Evolutionary conservation across 2,888 invertebrate species (phyloP).

Genomic region (Brenthis daphne): DNA sequence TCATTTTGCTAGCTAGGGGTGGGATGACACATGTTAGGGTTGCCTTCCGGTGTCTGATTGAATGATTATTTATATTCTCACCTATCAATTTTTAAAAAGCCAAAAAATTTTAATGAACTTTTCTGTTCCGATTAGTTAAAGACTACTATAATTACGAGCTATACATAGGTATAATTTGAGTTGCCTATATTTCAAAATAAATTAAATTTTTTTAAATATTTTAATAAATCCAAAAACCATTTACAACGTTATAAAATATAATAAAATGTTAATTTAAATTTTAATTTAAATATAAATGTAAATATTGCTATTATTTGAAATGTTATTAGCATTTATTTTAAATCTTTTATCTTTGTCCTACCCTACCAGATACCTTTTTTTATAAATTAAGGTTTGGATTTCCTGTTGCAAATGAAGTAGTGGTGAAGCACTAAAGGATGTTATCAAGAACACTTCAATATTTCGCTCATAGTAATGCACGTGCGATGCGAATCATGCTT

Average conservation of each 20-base stretch:
- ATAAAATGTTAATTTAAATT: too few species aligned
- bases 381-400: background rate
- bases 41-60: conserved; percentile 29
- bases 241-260: too few species aligned
- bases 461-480: conserved; percentile 1
- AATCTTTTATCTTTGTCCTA: background rate
- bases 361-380: background rate
- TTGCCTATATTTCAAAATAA: too few species aligned
- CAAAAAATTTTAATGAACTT: too few species aligned
- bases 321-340: too few species aligned
- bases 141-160: too few species aligned
- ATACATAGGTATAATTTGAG: too few species aligned
- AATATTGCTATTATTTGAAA: too few species aligned
- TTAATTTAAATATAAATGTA: too few species aligned
- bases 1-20: conserved; percentile 28
- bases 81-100: background rate
- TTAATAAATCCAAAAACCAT: too few species aligned
- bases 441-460: conserved; percentile 10
- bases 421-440: background rate
- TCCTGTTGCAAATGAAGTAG: background rate
- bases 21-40: conserved; percentile 23
- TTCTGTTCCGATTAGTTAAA: too few species aligned
- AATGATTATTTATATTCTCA: conserved; percentile 7
- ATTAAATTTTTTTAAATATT: too few species aligned
- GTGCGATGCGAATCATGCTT: conserved; percentile 13